Percentiles rank a stretch among this genome's conserved stretches.
phyloP scores from a whole-genome alignment of 2,113 vertebrate genomes.

The Regulus satrapa region DNA sequence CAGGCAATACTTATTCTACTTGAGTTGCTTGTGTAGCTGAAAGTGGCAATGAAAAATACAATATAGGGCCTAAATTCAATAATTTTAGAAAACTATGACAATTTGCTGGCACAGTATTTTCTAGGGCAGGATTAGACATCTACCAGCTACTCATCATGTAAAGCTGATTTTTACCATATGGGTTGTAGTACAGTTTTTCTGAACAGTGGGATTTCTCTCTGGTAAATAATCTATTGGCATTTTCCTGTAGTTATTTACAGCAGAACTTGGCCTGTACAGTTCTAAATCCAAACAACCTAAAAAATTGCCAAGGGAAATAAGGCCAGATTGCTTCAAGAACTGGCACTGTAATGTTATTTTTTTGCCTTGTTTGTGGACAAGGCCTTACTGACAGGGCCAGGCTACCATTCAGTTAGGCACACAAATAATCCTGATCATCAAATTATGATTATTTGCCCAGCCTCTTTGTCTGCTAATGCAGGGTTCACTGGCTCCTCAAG shows the following conservation, averaged over 20 bases:
- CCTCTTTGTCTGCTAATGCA: neutral
- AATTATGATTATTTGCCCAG: neutral
- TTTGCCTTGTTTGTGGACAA: neutral
- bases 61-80: neutral
- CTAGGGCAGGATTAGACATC: neutral
- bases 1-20: neutral
- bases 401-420: neutral
- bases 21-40: neutral
- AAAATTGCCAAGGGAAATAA: neutral
- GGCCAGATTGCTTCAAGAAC: neutral
- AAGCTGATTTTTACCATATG: neutral
- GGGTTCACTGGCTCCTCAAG: neutral
- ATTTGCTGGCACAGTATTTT: neutral
- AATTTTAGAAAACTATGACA: neutral
- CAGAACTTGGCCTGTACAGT: neutral
- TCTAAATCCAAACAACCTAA: neutral
- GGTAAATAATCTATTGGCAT: neutral
- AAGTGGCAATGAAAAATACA: neutral
- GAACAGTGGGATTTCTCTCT: neutral
- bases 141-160: neutral
- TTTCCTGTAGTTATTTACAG: neutral
- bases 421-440: neutral
- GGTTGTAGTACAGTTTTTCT: neutral
- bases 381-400: neutral
- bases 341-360: neutral